Evolutionary conservation across 2,113 vertebrate genomes (phyloP).

Genomic region (Syrmaticus mikado): DNA sequence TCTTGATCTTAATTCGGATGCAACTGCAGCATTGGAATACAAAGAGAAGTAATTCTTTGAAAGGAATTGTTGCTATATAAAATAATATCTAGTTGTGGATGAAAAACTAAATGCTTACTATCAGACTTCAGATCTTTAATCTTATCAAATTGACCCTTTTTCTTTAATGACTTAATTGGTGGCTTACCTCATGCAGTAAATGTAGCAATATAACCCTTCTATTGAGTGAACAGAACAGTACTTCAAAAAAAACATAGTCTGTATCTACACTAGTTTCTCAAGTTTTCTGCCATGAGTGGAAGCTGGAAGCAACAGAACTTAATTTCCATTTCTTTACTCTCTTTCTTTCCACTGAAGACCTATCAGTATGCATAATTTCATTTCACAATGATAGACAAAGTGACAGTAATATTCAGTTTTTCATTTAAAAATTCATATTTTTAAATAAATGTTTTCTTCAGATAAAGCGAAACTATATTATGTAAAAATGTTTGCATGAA

Average conservation of each 20-base stretch:
- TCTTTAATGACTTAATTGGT: neutral
- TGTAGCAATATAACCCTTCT: rapidly evolving
- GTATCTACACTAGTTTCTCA: neutral
- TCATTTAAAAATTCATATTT: neutral
- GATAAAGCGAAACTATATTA: neutral
- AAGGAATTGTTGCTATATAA: neutral
- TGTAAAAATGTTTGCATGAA: neutral
- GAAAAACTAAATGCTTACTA: neutral
- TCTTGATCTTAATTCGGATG: neutral
- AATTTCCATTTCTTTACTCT: neutral
- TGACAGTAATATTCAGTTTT: neutral
- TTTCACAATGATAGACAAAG: neutral
- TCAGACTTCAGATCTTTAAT: neutral
- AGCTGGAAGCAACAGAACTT: neutral
- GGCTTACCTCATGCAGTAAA: neutral
- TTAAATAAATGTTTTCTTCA: neutral
- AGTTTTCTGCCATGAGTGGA: neutral
- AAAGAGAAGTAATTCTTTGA: neutral
- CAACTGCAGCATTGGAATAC: neutral
- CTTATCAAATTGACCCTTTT: neutral
- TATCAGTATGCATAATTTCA: neutral
- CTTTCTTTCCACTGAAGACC: neutral
- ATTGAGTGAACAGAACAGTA: neutral
- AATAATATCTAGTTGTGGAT: neutral
- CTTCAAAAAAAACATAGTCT: neutral